Evolutionary conservation across 2,888 invertebrate species (phyloP), one percentile per base, ranked within the genome.

Genomic region (Synanthedon myopaeformis): DNA sequence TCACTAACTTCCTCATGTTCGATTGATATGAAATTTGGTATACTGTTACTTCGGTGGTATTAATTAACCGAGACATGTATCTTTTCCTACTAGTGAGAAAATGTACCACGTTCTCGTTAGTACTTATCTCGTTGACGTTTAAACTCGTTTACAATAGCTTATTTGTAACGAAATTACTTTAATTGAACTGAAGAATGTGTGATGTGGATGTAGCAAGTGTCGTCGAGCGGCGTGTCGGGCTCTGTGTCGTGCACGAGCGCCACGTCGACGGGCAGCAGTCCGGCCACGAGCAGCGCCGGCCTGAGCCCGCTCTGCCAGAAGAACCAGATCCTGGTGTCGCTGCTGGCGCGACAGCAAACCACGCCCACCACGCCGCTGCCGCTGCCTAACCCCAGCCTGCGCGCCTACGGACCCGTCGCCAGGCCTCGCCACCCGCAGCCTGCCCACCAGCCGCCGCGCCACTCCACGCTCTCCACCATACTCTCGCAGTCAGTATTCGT

Each of bases 261-360:
- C 51, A 73, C 74, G 17, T 82, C 77, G 53, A 76, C 79, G n/a
- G 73, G 78, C 14, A 67, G 82, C 42, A 76, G 74, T 19, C 87
- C 90, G 54, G 69, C 72, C 48, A 66, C 74, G 5, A 76, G 70
- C 59, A 67, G 69, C 57, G 64, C 76, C 49, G 82, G 82, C 62
- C 88, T 83, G 76, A 94, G 93, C 64, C 91, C 92, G 61, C 86
- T 96, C 52, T 94, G 94, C 79, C 92, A 94, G 77, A 92, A 92
- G 73, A 96, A 96, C 76, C 92, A 92, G 75, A 96, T 96, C 92
- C 87, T 96, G 62, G 96, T 95, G 45, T 92, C 92, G 49, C 79
- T 96, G 64, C 81, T 96, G 70, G 94, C 94, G 53, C 92, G 93
- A 72, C 92, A 93, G 64, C 92, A 92, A 59, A 89, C 91, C 28